phyloP scores from a whole-genome alignment of 2,113 vertebrate genomes.

The Chascanopsetta lugubris region DNA sequence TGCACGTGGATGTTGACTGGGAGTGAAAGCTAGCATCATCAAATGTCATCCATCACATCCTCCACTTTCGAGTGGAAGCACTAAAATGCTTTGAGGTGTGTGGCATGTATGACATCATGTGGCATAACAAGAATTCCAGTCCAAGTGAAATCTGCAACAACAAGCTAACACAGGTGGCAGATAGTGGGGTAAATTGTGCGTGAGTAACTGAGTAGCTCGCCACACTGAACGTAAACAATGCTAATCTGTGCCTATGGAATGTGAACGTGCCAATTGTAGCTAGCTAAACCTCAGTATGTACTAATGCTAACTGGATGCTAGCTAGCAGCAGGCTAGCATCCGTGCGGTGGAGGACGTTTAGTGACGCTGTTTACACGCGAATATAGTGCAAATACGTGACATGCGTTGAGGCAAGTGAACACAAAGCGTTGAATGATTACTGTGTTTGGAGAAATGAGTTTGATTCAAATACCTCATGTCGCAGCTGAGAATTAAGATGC shows the following conservation, averaged over 20 bases:
- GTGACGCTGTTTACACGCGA: neutral
- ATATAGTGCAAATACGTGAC: neutral
- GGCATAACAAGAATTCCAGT: neutral
- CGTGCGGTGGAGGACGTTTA: constrained; percentile 33
- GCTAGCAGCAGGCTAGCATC: constrained; percentile 47
- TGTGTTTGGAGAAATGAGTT: neutral
- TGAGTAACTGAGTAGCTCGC: neutral
- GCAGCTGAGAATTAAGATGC: constrained; percentile 52
- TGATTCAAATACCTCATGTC: constrained; percentile 69
- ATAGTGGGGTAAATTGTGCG: neutral
- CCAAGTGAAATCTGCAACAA: neutral
- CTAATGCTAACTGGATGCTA: constrained; percentile 28
- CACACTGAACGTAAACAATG: neutral
- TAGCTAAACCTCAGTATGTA: neutral
- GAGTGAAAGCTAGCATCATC: neutral
- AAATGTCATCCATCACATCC: neutral
- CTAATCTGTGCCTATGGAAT: neutral
- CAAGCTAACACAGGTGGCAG: constrained; percentile 12
- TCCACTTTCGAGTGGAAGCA: neutral
- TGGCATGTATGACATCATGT: neutral
- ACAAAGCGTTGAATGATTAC: accelerated
- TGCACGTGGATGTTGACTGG: neutral
- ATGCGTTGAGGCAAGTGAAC: accelerated
- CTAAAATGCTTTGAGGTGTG: neutral
- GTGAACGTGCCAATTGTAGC: neutral